Percentiles rank a stretch among this genome's conserved stretches.
These are phyloP conservation scores for Aspidiotus destructor DNA, from an alignment of 2,888 invertebrate species.

Conservation along the genomic window DNA sequence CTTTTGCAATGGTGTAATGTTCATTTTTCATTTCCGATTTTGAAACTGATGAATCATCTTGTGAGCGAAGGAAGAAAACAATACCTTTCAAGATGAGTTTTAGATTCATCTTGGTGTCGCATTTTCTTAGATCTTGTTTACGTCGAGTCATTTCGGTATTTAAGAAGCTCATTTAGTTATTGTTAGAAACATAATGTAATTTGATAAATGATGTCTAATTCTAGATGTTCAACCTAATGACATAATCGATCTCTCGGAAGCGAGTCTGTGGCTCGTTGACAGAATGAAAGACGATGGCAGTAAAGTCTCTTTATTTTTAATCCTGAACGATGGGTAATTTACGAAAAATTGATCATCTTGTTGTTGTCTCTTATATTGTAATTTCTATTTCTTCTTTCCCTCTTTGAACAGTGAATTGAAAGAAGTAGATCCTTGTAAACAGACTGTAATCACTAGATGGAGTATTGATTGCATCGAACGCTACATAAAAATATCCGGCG, in stretches of 20 bases:
- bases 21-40: too few species aligned
- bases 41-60: too few species aligned
- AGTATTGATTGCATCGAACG: slow-evolving; percentile 47
- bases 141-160: too few species aligned
- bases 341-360: neutral
- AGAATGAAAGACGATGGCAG: slow-evolving; percentile 4
- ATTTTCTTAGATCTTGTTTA: too few species aligned
- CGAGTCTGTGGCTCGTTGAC: slow-evolving; percentile 25
- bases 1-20: too few species aligned
- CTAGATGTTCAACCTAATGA: too few species aligned
- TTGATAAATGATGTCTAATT: too few species aligned
- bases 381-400: neutral
- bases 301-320: slow-evolving; percentile 20
- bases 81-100: too few species aligned
- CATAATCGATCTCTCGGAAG: neutral
- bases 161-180: too few species aligned
- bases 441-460: slow-evolving; percentile 46
- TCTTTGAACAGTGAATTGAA: slow-evolving; percentile 43
- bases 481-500: slow-evolving; percentile 43
- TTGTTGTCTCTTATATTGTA: neutral
- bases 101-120: too few species aligned
- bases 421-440: slow-evolving; percentile 46
- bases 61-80: too few species aligned
- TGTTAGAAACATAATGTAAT: too few species aligned
- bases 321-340: slow-evolving; percentile 15